phyloP scores from a whole-genome alignment of 2,113 vertebrate genomes.

The Myotis davidii region DNA sequence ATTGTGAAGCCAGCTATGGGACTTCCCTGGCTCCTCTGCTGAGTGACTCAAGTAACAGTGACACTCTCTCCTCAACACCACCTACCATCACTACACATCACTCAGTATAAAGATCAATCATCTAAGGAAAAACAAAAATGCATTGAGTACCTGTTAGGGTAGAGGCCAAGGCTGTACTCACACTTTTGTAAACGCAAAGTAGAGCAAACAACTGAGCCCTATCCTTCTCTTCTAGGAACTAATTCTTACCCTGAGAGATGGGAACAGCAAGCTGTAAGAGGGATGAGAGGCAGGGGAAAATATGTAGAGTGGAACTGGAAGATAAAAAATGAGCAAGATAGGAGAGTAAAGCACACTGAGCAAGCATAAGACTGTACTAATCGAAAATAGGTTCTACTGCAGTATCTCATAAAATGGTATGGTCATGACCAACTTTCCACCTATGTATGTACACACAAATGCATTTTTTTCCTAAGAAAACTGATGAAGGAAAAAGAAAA shows the following conservation, averaged over 20 bases:
- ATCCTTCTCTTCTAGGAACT: not conserved
- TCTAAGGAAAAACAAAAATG: not conserved
- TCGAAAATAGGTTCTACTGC: not conserved
- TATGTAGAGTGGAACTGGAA: not conserved
- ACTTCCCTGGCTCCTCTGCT: not conserved
- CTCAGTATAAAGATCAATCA: not conserved
- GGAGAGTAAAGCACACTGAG: not conserved
- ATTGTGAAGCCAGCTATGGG: not conserved
- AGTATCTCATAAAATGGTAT: not conserved
- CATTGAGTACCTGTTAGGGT: not conserved
- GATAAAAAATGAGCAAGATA: not conserved
- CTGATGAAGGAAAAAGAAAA: not conserved
- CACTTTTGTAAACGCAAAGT: not conserved
- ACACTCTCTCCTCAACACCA: not conserved
- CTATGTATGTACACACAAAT: not conserved
- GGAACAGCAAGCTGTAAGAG: not conserved
- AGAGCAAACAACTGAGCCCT: not conserved
- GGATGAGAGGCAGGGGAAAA: not conserved
- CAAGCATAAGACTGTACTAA: not conserved
- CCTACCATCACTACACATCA: not conserved
- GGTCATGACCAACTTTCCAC: not conserved
- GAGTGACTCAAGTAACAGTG: not conserved
- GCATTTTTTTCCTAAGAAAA: conserved; percentile 10
- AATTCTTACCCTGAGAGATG: not conserved
- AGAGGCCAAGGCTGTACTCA: not conserved